These are phyloP conservation scores for Hirundichthys speculiger DNA, from an alignment of 2,113 vertebrate species.

Conservation along the genomic window DNA sequence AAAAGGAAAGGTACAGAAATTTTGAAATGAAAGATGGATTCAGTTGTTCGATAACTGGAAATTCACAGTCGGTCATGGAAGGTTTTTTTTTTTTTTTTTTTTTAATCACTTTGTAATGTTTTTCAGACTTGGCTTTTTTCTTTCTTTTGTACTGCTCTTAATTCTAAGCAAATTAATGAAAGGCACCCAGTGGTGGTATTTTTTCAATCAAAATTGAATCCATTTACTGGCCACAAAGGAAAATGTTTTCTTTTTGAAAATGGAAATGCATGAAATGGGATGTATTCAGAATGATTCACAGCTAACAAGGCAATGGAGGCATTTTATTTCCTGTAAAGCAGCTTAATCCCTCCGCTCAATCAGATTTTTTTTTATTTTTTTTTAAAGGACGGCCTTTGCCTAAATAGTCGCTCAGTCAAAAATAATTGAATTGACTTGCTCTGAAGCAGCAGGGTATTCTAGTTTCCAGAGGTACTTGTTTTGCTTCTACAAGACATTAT, in stretches of 20 bases:
- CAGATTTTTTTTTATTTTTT: conserved; percentile 35
- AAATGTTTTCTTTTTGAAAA: conserved; percentile 1
- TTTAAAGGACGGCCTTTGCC: conserved; percentile 14
- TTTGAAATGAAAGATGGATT: too few relatives aligned
- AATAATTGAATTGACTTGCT: conserved; percentile 62
- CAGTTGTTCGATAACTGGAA: too few relatives aligned
- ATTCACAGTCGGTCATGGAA: too few relatives aligned
- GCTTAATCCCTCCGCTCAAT: conserved; percentile 39
- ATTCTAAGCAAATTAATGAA: background rate
- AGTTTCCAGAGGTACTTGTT: conserved; percentile 46
- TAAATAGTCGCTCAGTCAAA: conserved; percentile 24
- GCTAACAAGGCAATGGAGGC: conserved; percentile 30
- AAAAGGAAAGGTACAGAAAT: too few relatives aligned
- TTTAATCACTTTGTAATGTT: too few relatives aligned
- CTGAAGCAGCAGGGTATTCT: conserved; percentile 25
- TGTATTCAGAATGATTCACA: conserved; percentile 16
- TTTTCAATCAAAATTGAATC: background rate
- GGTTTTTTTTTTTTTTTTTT: too few relatives aligned
- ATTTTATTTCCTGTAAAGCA: conserved; percentile 40
- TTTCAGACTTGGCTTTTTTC: too few relatives aligned
- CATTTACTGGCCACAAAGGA: background rate
- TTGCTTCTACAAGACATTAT: conserved; percentile 53
- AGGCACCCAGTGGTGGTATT: background rate
- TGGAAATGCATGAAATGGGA: background rate
- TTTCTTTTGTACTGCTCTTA: too few relatives aligned